Evolutionary conservation across 2,797 vertebrate species (phyloP).

Genomic region (Geotrypetes seraphini): DNA sequence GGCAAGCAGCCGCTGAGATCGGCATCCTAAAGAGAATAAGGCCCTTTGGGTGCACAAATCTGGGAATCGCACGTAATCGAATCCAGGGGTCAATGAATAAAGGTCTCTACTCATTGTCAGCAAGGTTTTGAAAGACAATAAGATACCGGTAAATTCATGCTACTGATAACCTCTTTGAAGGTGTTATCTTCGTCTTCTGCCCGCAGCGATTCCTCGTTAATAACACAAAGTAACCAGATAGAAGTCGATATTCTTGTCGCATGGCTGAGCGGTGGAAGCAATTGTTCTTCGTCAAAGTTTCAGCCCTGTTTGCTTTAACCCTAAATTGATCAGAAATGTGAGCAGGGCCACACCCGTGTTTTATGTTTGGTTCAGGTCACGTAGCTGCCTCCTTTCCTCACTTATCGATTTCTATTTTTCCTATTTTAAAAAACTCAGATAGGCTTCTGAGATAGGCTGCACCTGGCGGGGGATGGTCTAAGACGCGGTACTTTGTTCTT

Average conservation of each 20-base stretch:
- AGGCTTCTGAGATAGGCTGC: no score
- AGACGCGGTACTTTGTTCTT: constrained; percentile 3
- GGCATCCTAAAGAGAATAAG: no score
- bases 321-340: constrained; percentile 35
- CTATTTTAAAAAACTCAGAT: not conserved
- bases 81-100: no score
- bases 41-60: no score
- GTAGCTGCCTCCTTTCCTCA: constrained; percentile 7
- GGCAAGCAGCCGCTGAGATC: no score
- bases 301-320: constrained; percentile 23
- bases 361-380: constrained; percentile 20
- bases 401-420: constrained; percentile 8
- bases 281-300: constrained; percentile 46
- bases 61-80: no score
- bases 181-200: no score
- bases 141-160: no score
- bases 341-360: constrained; percentile 34
- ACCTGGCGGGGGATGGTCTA: constrained; percentile 2
- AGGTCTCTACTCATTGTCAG: no score
- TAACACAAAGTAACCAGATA: constrained; percentile 31
- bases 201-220: constrained; percentile 21
- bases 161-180: no score
- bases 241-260: constrained; percentile 34
- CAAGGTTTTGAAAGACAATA: no score
- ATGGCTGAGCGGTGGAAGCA: constrained; percentile 38